Evolutionary conservation across 2,888 invertebrate genomes (phyloP), one percentile per base, ranked within the genome.

Genomic region (Orthosia incerta): DNA sequence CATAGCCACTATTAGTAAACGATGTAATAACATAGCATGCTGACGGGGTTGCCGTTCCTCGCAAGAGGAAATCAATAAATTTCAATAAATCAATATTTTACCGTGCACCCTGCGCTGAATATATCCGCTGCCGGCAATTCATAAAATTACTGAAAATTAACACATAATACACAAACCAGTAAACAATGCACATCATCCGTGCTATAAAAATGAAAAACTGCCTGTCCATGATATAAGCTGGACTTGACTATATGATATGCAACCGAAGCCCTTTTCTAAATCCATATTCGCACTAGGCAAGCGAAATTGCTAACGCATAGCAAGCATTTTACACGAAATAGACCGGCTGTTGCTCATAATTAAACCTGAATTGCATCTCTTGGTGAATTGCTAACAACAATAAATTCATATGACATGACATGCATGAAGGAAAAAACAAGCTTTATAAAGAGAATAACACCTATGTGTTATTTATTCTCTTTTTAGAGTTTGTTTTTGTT

Each of bases 31-130:
- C 63, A 53, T 71, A 66, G 16, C 45, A 76, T 79, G 71, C 86
- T 78, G 69, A 62, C 53, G 79, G 88, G 91, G 91, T 92, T 91
- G 93, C 92, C 92, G 86, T 90, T 87, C 87, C 87, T 85, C 86
- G 84, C 86, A 86, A 87, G 91, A 94, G 93, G 91, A 93, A 97
- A 97, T 97, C 97, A 96, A 97, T 97, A 97, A 93, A 95, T 97
- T 97, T 96, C 95, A 95, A 96, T 95, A 96, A 97, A 97, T 97
- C 97, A 96, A 97, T 97, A 97, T 94, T 94, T 94, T 93, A 94
- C 91, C 92, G 93, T 94, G 94, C 96, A 97, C 96, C 96, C 96
- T 96, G 97, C 95, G 95, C 95, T 94, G 94, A 95, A 94, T 94
- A 94, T 94, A 94, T 94, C 93, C 92, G 91, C 91, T 94, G 95